Base-by-base conservation (phyloP, 2,888 invertebrate species). In the Odontocolon sp. region DNA sequence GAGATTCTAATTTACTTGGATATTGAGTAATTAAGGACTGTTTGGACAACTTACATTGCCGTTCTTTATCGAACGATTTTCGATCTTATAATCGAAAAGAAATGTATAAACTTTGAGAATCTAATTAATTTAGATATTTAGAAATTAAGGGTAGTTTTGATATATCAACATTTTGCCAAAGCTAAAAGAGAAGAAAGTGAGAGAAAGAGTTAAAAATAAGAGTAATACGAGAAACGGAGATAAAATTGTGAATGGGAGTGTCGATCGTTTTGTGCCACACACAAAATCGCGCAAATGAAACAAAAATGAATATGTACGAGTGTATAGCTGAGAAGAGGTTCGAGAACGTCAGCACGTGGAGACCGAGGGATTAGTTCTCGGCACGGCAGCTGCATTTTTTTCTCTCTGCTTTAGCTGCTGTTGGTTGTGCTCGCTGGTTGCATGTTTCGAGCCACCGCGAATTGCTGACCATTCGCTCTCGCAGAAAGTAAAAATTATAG, bases 361-460 rank as follows among this genome's bases (percentile, higher is more conserved):
- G 5, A 40, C 5, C 28, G 61, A 52, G 23, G 14, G 52, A 72
- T 73, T 73, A 78, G 75, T 70, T 77, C 70, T 71, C 28, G 69
- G 74, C 79, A 67, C 80, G 74, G 84, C 89, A 88, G 89, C 88
- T 89, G 88, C 87, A 83, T 83, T 85, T 83, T 80, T 76, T 71
- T 67, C 23, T 50, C 18, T 3, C 63, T 33, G 33, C 18, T 56
- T 50, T 42, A 54, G 59, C 68, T 63, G 26, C 64, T 28, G 52
- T 21, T 52, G 33, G 52, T 73, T 57, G 14, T 9, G 57, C 8
- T 4, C 50, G 79, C 76, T 63, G 79, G 82, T 86, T 83, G 87
- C 87, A 87, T 87, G 86, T 85, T 80, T 79, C 82, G 56, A 64
- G 84, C 80, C 81, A 73, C 76, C n/a, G 56, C 64, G 70, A 72